Evolutionary conservation across 2,113 vertebrate species (phyloP).

Genomic region (Mystacornis crossleyi): DNA sequence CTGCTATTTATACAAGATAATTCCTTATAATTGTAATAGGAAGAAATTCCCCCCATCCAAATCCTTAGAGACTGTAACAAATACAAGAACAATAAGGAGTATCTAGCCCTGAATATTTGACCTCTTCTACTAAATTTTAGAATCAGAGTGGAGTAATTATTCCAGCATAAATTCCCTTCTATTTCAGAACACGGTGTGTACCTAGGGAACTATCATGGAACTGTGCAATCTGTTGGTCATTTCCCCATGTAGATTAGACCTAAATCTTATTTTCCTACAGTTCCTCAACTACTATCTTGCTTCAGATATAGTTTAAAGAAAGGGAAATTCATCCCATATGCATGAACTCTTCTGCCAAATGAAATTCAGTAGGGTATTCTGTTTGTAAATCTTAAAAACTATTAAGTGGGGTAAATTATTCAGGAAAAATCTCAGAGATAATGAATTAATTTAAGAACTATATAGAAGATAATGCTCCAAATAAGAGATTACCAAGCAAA

Average conservation of each 20-base stretch:
- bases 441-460: not conserved
- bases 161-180: conserved; percentile 2
- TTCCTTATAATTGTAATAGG: not conserved
- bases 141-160: not conserved
- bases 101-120: not conserved
- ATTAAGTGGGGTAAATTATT: not conserved
- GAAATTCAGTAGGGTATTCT: not conserved
- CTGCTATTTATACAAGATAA: not conserved
- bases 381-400: not conserved
- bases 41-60: not conserved
- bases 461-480: not conserved
- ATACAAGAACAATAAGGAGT: not conserved
- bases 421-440: not conserved
- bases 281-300: not conserved
- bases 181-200: not conserved
- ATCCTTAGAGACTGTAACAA: not conserved
- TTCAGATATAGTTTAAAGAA: not conserved
- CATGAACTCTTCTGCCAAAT: not conserved
- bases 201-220: not conserved
- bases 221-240: not conserved
- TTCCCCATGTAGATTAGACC: not conserved
- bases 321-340: not conserved
- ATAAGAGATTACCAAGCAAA: not conserved
- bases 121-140: not conserved
- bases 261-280: not conserved